Conservation (phyloP, 2,113 vertebrate species). For the Chitala chitala region DNA sequence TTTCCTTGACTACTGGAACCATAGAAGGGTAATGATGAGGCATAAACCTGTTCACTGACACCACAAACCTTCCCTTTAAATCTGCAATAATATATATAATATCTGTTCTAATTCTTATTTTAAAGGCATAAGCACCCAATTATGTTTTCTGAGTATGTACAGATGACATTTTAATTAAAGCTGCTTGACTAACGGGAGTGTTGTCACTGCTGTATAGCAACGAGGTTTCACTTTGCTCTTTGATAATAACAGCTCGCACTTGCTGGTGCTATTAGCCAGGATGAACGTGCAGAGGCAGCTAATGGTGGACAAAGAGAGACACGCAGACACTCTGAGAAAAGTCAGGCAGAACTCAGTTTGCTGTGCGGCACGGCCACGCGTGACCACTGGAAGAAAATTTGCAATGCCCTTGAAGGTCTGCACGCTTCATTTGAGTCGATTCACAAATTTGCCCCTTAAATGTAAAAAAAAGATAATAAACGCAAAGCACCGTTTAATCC, state of each 20-base stretch:
- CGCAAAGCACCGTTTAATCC: constrained; percentile 53
- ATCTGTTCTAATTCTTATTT: not conserved
- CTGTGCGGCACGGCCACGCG: constrained; percentile 24
- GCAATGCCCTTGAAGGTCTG: not conserved
- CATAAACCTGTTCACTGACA: not conserved
- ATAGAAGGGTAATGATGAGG: not conserved
- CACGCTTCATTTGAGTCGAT: too few relatives aligned
- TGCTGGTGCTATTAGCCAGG: not conserved
- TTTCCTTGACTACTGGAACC: too few relatives aligned
- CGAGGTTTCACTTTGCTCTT: not conserved
- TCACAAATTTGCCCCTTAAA: too few relatives aligned
- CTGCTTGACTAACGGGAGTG: not conserved
- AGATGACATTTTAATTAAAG: not conserved
- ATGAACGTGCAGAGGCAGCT: not conserved
- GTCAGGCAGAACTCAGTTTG: not conserved
- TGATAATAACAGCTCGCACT: not conserved
- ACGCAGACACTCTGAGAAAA: not conserved
- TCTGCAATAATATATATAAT: not conserved
- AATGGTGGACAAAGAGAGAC: not conserved
- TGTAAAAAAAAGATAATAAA: too few relatives aligned
- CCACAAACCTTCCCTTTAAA: too few relatives aligned
- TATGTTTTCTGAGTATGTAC: not conserved
- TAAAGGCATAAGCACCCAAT: not conserved
- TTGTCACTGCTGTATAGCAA: not conserved
- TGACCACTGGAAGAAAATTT: not conserved